Evolutionary conservation across 2,113 vertebrate species (phyloP).

Genomic region (Proterorhinus semilunaris): DNA sequence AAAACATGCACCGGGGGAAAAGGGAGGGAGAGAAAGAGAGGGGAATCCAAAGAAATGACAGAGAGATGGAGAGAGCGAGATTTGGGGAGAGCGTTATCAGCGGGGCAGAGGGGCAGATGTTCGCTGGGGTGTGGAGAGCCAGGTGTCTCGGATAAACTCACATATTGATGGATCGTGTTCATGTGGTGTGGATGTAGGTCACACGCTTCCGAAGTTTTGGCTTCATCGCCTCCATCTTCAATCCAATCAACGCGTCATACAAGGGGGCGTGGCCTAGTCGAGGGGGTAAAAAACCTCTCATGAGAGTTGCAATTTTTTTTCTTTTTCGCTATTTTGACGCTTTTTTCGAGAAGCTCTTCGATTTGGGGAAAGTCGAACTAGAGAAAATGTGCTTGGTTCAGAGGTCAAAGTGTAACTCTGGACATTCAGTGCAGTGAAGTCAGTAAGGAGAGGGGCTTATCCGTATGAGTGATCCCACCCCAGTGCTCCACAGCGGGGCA

Average conservation of each 20-base stretch:
- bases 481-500: constrained; percentile 29
- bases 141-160: constrained; percentile 39
- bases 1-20: background rate
- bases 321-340: background rate
- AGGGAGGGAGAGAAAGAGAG: background rate
- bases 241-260: background rate
- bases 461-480: constrained; percentile 23
- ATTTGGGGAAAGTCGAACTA: no score
- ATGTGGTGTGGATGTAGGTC: constrained; percentile 11
- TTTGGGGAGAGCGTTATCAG: background rate
- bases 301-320: no score
- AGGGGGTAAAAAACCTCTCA: no score
- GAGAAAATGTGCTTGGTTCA: no score
- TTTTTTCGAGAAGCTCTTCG: no score
- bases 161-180: constrained; percentile 19
- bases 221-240: background rate
- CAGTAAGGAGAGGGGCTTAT: constrained; percentile 3
- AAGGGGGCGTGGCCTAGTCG: no score
- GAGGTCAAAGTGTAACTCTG: no score
- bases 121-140: background rate
- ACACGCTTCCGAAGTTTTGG: constrained; percentile 15
- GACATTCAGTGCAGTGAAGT: constrained; percentile 2
- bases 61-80: background rate
- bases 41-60: background rate
- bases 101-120: background rate